phyloP scores from a whole-genome alignment of 35 echinoderm and acorn worm genomes.

The Ptychodera flava region DNA sequence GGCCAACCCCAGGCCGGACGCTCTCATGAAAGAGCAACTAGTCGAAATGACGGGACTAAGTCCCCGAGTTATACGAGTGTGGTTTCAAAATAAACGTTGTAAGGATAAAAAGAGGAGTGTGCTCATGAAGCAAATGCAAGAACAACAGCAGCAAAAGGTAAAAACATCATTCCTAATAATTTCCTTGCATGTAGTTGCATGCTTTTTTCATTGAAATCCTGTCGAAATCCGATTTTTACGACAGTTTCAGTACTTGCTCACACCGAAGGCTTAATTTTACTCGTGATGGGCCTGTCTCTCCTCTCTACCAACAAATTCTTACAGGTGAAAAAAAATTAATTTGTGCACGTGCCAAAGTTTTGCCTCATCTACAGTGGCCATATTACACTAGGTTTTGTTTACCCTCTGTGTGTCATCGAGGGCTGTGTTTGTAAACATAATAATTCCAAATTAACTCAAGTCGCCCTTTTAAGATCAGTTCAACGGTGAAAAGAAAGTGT shows the following conservation, averaged over 20 bases:
- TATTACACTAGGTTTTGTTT: neutral
- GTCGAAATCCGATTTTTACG: no score
- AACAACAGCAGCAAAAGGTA: conserved; percentile 91
- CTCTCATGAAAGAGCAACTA: conserved; percentile 97
- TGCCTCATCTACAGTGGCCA: neutral
- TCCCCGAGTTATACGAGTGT: conserved; percentile 90
- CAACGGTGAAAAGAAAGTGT: no score
- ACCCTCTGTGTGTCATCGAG: neutral
- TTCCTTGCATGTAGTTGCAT: no score
- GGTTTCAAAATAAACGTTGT: conserved; percentile 99
- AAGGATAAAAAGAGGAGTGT: conserved; percentile 91
- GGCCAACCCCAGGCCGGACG: conserved; percentile 94
- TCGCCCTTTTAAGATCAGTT: neutral
- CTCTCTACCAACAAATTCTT: no score
- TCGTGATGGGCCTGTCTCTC: no score
- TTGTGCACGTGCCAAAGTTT: neutral
- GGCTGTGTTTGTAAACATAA: neutral
- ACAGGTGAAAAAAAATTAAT: no score
- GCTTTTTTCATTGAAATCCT: no score
- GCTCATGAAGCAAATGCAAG: conserved; percentile 87
- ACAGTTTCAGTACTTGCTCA: no score
- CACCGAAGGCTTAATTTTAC: no score
- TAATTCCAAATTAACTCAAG: neutral
- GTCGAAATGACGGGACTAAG: conserved; percentile 94
- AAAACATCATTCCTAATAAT: neutral